A percentile compares a stretch with the other conserved stretches of the same genome.
Evolutionary conservation across 2,888 invertebrate genomes (phyloP).

Genomic region (Coenonympha glycerion): DNA sequence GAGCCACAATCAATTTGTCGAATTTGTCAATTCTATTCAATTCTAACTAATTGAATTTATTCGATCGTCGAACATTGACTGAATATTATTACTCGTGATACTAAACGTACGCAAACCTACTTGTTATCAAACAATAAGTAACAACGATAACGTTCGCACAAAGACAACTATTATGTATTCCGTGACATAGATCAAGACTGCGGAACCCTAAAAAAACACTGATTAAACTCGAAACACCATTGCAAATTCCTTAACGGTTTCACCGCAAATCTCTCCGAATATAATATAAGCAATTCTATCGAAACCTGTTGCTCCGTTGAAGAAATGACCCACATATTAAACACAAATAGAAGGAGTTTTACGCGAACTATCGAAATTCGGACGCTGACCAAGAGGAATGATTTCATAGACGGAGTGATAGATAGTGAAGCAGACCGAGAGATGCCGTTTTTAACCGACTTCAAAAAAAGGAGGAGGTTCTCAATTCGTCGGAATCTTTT

Average conservation of each 20-base stretch:
- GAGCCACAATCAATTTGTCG: too few species aligned
- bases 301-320: constrained; percentile 19
- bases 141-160: too few species aligned
- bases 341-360: constrained; percentile 61
- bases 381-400: constrained; percentile 6
- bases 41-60: too few species aligned
- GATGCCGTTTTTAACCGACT: neutral
- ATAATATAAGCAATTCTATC: constrained; percentile 19
- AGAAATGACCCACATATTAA: constrained; percentile 51
- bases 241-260: constrained; percentile 44
- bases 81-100: too few species aligned
- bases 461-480: too few species aligned
- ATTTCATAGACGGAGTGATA: neutral
- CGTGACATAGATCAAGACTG: too few species aligned
- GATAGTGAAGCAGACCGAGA: neutral
- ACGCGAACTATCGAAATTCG: constrained; percentile 51
- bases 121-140: too few species aligned
- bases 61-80: too few species aligned
- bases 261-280: constrained; percentile 33
- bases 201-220: constrained; percentile 6
- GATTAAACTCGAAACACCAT: constrained; percentile 45
- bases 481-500: too few species aligned
- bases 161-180: too few species aligned
- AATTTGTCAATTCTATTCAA: too few species aligned
- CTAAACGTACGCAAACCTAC: too few species aligned